These are phyloP conservation scores for Prionailurus bengalensis DNA, from an alignment of 2,113 vertebrate genomes.

Conservation along the genomic window DNA sequence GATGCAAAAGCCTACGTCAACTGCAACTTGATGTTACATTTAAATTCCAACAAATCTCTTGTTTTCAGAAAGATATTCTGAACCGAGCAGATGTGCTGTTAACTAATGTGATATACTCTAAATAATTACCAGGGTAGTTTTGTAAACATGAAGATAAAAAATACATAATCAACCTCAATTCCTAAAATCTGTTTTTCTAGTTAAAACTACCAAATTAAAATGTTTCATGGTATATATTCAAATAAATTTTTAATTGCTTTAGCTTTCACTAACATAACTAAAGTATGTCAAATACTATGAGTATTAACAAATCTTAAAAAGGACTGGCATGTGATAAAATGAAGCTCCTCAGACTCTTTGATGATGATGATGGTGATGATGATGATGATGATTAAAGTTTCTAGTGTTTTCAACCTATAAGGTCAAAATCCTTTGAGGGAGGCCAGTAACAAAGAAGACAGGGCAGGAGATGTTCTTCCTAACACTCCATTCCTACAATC, in stretches of 20 bases:
- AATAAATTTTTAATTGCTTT: constrained; percentile 36
- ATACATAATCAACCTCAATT: not conserved
- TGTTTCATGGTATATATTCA: not conserved
- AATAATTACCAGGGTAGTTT: constrained; percentile 43
- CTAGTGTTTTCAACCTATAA: not conserved
- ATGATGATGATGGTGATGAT: not conserved
- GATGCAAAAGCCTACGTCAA: not conserved
- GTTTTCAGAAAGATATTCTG: constrained; percentile 45
- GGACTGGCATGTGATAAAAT: not conserved
- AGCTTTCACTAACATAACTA: not conserved
- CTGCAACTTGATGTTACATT: not conserved
- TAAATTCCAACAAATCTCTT: constrained; percentile 38
- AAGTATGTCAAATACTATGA: constrained; percentile 18
- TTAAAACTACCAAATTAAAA: not conserved
- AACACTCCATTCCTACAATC: not conserved
- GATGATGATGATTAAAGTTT: not conserved
- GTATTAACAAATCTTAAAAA: not conserved
- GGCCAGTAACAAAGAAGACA: not conserved
- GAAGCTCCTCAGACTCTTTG: not conserved
- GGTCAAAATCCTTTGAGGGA: not conserved
- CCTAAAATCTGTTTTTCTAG: constrained; percentile 10
- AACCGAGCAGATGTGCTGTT: constrained; percentile 44
- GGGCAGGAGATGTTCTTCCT: not conserved
- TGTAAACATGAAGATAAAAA: constrained; percentile 1
- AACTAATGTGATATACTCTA: not conserved